Evolutionary conservation across 2,797 vertebrate genomes (phyloP).

Genomic region (Enteromius anoplus): DNA sequence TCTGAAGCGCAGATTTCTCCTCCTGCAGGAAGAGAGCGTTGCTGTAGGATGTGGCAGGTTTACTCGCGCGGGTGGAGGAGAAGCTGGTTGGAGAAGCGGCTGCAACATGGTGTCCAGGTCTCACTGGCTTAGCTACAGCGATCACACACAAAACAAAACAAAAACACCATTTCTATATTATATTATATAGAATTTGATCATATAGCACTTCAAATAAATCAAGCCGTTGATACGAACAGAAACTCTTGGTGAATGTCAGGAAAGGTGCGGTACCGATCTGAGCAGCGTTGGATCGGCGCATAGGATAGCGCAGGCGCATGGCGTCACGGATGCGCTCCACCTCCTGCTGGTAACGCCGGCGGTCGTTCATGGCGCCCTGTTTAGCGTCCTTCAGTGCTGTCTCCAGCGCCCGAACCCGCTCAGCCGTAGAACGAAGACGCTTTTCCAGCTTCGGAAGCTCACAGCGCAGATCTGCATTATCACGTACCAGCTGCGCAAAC

Average conservation of each 20-base stretch:
- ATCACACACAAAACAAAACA: neutral
- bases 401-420: conserved; percentile 98
- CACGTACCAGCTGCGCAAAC: conserved; percentile 87
- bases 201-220: neutral
- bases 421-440: conserved; percentile 95
- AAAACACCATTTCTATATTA: too few relatives aligned
- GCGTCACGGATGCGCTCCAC: conserved; percentile 97
- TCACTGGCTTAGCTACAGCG: conserved; percentile 91
- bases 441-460: conserved; percentile 99
- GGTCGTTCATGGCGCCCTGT: conserved; percentile 94
- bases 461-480: conserved; percentile 98
- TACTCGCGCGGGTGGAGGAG: conserved; percentile 82
- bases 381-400: conserved; percentile 96
- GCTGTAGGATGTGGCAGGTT: conserved; percentile 82
- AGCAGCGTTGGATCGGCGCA: conserved; percentile 87
- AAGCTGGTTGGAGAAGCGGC: conserved; percentile 89
- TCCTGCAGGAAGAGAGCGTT: conserved; percentile 85
- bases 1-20: conserved; percentile 47
- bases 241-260: neutral
- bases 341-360: conserved; percentile 96
- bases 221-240: neutral
- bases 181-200: too few relatives aligned
- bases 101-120: conserved; percentile 87
- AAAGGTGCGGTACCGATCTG: conserved; percentile 84
- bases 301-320: conserved; percentile 87